Percentiles rank a stretch among this genome's conserved stretches.
phyloP scores from a whole-genome alignment of 2,797 vertebrate genomes.

The Sardinella longiceps region DNA sequence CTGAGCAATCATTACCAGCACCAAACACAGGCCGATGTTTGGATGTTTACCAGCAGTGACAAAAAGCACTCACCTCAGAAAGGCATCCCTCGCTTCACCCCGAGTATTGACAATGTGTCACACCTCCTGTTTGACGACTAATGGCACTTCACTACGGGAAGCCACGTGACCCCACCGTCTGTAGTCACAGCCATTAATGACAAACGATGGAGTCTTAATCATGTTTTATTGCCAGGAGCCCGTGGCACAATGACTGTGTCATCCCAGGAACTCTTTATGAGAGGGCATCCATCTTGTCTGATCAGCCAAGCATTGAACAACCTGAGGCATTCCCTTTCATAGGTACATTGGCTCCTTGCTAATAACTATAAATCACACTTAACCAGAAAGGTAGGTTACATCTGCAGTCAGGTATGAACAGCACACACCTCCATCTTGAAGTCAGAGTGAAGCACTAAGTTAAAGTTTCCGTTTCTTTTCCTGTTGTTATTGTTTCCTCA shows the following conservation, averaged over 20 bases:
- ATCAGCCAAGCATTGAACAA: constrained; percentile 25
- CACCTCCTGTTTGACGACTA: not conserved
- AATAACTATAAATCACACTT: constrained; percentile 26
- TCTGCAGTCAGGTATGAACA: not conserved
- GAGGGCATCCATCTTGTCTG: constrained; percentile 38
- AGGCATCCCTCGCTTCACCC: not conserved
- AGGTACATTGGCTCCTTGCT: constrained; percentile 26
- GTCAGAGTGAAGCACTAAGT: not conserved
- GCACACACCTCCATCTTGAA: not conserved
- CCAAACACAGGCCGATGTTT: constrained; percentile 6
- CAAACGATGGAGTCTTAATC: constrained; percentile 14
- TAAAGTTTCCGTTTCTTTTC: not conserved
- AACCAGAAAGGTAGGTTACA: constrained; percentile 14
- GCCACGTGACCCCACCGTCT: constrained; percentile 36
- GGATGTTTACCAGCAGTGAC: constrained; percentile 1
- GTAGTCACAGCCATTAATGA: constrained; percentile 42
- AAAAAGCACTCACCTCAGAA: constrained; percentile 2
- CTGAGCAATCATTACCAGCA: constrained; percentile 31
- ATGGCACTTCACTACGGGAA: constrained; percentile 26
- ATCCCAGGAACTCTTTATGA: constrained; percentile 30
- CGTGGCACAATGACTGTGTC: constrained; percentile 28
- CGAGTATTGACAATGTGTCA: constrained; percentile 30
- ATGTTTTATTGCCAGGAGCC: constrained; percentile 34
- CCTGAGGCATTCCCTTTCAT: constrained; percentile 24
- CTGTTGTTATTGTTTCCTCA: not conserved